Evolutionary conservation across 2,797 vertebrate species (phyloP), one percentile per base, ranked within the genome.

Genomic region (Thripadectes ignobilis): DNA sequence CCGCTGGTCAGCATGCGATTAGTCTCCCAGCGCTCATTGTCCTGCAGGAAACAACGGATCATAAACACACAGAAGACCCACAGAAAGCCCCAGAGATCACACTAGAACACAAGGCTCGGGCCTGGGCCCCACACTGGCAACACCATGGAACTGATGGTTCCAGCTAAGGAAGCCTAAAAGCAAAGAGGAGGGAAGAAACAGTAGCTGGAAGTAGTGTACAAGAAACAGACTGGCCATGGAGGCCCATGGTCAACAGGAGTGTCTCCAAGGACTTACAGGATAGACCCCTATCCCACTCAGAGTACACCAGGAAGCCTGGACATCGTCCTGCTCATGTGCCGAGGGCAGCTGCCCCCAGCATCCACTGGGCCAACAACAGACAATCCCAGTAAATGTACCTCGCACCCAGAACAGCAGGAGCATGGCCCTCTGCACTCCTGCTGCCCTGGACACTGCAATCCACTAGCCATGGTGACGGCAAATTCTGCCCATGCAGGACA

Each of bases 1-100:
- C 99, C 99, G 8, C 99, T 99, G 69, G 99, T 99, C 96, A 99
- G 97, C 99, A 99, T 99, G 30, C 99, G 99, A 94, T 99, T 99
- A 0, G 99, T 99, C 97, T 99, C 99, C 99, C 99, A 99, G 51
- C 99, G 99, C 91, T 99, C 99, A 0, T 99, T 99, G 90, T 99
- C 99, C 99, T 99, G 89, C 46, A 73, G 6, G 21, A 85, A 86
- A 79, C 30, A 41, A 86, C 2, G 0, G 5, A 7, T 3, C 39
- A 85, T n/a, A 38, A 81, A 68, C 8, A n/a, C 18, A 82, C 1
- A 21, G 27, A 57, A 59, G 6, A 11, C 39, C 6, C 59, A 39
- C 24, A 76, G 52, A 63, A 69, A 73, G 18, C 24, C n/a, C 6
- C 1, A 51, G 22, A 62, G 20, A 66, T 55, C 38, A 45, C 74